Conservation (phyloP, 1,140 invertebrate species). For the Lysiphlebus fabarum region DNA sequence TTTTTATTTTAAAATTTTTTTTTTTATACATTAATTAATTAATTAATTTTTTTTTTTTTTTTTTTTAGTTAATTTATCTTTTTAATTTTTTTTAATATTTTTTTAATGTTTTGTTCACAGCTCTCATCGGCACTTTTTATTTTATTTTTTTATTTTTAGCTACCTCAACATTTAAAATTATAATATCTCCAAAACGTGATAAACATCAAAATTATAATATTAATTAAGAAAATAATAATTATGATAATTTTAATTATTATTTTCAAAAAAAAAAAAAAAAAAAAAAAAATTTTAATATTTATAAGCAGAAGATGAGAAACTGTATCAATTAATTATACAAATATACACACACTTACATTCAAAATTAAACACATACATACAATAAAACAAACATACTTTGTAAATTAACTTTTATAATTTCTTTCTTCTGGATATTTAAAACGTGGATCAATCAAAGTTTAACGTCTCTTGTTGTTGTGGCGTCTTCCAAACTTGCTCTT, state of each 20-base stretch:
- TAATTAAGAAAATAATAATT: too few species aligned
- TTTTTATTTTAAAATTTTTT: too few species aligned
- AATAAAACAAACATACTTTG: not conserved
- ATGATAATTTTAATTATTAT: too few species aligned
- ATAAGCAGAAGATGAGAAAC: too few species aligned
- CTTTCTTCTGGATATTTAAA: not conserved
- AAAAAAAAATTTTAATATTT: too few species aligned
- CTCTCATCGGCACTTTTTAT: conserved; percentile 17
- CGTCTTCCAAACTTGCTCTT: conserved; percentile 15
- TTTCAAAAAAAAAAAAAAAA: too few species aligned
- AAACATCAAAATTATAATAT: not conserved
- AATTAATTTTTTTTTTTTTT: conserved; percentile 10
- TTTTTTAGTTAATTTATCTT: not conserved
- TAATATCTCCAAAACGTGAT: conserved; percentile 4
- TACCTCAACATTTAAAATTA: conserved; percentile 18
- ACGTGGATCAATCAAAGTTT: not conserved
- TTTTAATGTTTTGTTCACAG: conserved; percentile 15
- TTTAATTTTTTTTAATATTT: not conserved
- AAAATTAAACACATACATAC: not conserved
- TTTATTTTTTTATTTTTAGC: too few species aligned
- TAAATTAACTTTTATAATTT: not conserved
- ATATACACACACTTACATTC: too few species aligned
- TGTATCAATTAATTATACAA: too few species aligned
- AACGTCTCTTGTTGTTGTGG: conserved; percentile 17
- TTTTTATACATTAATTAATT: conserved; percentile 11